These are phyloP conservation scores for Hylaeus volcanicus DNA, from an alignment of 1,140 invertebrate species.

Conservation along the genomic window DNA sequence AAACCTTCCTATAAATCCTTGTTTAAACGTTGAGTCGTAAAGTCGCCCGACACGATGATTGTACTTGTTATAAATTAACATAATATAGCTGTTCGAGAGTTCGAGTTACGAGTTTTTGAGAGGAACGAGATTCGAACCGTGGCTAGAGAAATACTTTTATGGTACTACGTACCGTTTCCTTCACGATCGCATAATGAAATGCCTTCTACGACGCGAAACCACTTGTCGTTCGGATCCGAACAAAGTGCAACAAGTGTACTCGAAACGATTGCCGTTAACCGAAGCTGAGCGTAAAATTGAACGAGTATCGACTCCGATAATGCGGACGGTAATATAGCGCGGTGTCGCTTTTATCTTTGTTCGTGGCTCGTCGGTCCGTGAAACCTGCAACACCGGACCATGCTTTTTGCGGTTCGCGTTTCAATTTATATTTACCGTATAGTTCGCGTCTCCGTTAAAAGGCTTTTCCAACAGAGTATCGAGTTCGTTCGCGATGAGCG, in stretches of 20 bases:
- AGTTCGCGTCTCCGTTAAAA: neutral
- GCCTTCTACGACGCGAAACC: neutral
- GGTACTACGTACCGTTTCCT: neutral
- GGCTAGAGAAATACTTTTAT: too few relatives aligned
- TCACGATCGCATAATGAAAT: neutral
- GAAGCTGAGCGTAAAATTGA: conserved; percentile 49
- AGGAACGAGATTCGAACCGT: too few relatives aligned
- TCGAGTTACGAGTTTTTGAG: too few relatives aligned
- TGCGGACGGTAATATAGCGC: conserved; percentile 34
- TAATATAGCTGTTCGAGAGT: too few relatives aligned
- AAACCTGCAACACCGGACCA: neutral
- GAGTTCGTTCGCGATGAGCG: neutral
- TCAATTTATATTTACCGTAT: conserved; percentile 2
- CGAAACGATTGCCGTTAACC: conserved; percentile 34
- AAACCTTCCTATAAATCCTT: too few relatives aligned
- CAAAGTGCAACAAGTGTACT: conserved; percentile 55
- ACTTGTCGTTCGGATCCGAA: conserved; percentile 28
- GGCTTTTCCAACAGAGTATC: neutral
- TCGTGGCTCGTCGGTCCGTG: conserved; percentile 3
- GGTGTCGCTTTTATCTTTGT: conserved; percentile 22
- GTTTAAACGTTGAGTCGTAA: too few relatives aligned
- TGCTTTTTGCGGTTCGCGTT: neutral
- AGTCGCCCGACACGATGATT: too few relatives aligned
- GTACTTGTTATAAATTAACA: too few relatives aligned
- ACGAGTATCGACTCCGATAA: conserved; percentile 42